Evolutionary conservation across 2,888 invertebrate species (phyloP).

Genomic region (Monochamus alternatus): DNA sequence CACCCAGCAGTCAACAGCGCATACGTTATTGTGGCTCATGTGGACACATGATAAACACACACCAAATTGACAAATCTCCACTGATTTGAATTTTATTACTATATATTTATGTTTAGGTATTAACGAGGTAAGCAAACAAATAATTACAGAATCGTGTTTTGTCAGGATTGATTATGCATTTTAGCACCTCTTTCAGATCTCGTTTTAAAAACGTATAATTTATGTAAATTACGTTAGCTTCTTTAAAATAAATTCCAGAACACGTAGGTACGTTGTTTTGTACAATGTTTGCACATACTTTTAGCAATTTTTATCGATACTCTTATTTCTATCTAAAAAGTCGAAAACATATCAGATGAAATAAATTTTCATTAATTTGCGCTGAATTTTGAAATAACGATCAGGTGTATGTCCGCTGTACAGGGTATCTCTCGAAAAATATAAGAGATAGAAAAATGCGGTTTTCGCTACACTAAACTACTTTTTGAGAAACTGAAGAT

Average conservation of each 20-base stretch:
- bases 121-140: slow-evolving; percentile 21
- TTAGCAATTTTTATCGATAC: too few relatives aligned
- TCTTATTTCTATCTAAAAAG: too few relatives aligned
- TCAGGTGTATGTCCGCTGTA: too few relatives aligned
- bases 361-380: too few relatives aligned
- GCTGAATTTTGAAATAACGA: too few relatives aligned
- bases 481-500: too few relatives aligned
- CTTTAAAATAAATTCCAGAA: not conserved
- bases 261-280: slow-evolving; percentile 1
- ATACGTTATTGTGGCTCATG: not conserved
- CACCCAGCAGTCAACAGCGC: not conserved
- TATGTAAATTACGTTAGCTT: slow-evolving; percentile 20
- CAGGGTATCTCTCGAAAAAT: too few relatives aligned
- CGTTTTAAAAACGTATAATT: slow-evolving; percentile 17
- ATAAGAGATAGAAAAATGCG: too few relatives aligned
- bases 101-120: slow-evolving; percentile 8
- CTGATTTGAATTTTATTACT: slow-evolving; percentile 32
- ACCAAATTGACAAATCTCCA: slow-evolving; percentile 7
- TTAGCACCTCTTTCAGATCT: slow-evolving; percentile 20
- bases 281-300: too few relatives aligned
- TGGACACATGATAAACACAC: slow-evolving; percentile 16
- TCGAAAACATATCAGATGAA: too few relatives aligned
- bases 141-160: slow-evolving; percentile 33
- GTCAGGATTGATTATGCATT: slow-evolving; percentile 23
- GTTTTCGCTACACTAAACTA: too few relatives aligned